Base-by-base conservation (phyloP, 2,113 vertebrate genomes). In the western clawed frog (Xenopus tropicalis) region DNA sequence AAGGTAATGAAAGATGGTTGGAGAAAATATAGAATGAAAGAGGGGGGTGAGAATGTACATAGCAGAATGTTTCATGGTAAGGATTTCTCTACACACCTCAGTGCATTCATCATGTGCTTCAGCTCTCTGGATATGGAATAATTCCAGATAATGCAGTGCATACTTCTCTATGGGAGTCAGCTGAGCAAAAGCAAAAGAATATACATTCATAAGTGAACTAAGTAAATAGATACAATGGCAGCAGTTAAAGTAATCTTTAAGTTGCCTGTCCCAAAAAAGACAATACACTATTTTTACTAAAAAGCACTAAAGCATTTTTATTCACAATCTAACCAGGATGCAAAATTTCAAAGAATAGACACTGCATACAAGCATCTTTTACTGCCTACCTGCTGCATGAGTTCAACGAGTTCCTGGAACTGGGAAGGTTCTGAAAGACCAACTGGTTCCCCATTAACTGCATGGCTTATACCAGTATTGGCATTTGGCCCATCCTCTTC, bases 141-240 rank as follows among this genome's bases (percentile, higher is more conserved):
- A 88, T 77, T 96, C 93, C 83, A 96, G 84, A 83, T 93, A 95
- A 80, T 94, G 92, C 74, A 95, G 81, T 1, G 91, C 94, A 16
- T 96, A 95, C 61, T 88, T 92, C 82, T 96, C 95, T 69, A 94
- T 93, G 12, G 95, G 94, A 9, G 93, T 96, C 52, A 96, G 90
- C 95, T 96, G 85, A 80, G 77, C 46, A 46, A 20, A 67, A 71
- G 58, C 11, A 2, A 48, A 14, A 56, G 70, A 65, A 70, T 72
- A 78, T 0, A 71, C 4, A 48, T 14, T 48, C 6, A 13, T 14
- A 48, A 1, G 2, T 11, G 46, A 48, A 17, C 46, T 13, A 48
- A 11, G 16, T 48, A 4, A 37, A 9, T 37, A 37, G 5, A 37
- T 37, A 37, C 29, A 37, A 37, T 37, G 29, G 29, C 29, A 4